A percentile compares a stretch with the other conserved stretches of the same genome.
These are phyloP conservation scores for Nymphalis io DNA, from an alignment of 1,140 invertebrate genomes.

Conservation along the genomic window DNA sequence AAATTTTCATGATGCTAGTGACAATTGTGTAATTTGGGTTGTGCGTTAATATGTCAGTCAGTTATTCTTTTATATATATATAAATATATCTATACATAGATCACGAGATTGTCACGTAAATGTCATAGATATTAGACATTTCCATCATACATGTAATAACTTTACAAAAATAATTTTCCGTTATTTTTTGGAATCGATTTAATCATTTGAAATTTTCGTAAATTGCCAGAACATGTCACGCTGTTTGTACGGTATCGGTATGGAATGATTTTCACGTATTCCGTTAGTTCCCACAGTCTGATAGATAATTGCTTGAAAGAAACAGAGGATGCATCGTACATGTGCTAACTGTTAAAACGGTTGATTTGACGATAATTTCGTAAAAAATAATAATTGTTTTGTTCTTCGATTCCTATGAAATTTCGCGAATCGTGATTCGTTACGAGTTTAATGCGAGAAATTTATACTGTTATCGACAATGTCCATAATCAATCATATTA, in stretches of 20 bases:
- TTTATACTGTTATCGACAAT: constrained; percentile 34
- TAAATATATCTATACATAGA: no score
- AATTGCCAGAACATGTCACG: no score
- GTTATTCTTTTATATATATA: no score
- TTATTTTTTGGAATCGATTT: no score
- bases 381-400: constrained; percentile 45
- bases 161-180: no score
- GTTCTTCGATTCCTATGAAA: constrained; percentile 39
- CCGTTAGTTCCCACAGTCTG: constrained; percentile 39
- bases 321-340: constrained; percentile 26
- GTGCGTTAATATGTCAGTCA: no score
- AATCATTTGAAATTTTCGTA: no score
- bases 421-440: constrained; percentile 41
- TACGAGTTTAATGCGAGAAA: constrained; percentile 40
- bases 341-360: constrained; percentile 43
- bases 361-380: constrained; percentile 39
- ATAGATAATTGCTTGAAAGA: constrained; percentile 36
- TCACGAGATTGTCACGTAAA: no score
- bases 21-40: no score
- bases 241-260: not conserved
- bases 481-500: not conserved
- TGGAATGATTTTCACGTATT: constrained; percentile 28
- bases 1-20: no score
- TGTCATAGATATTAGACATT: no score
- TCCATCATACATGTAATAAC: no score